Conservation (phyloP, 2,113 vertebrate genomes). For the Pterocles orientalis region DNA sequence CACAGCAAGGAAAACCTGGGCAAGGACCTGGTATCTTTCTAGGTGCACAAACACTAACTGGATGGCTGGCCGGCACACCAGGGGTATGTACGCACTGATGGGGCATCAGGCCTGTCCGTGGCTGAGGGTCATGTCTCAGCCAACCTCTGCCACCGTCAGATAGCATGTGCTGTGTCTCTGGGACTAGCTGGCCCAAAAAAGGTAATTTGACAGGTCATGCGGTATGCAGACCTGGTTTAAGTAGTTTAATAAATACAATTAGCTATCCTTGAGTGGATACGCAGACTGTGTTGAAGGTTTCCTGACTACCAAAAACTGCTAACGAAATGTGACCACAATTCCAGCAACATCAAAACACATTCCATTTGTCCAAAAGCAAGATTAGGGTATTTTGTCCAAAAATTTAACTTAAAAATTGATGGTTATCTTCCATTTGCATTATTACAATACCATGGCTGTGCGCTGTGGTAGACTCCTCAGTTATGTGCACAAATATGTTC, state of each 20-base stretch:
- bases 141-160: background rate
- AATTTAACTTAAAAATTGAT: background rate
- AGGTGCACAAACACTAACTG: background rate
- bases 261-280: background rate
- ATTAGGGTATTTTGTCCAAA: background rate
- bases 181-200: background rate
- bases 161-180: background rate
- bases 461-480: background rate
- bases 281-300: background rate
- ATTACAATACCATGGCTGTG: background rate
- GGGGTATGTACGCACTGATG: accelerated
- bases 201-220: background rate
- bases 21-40: background rate
- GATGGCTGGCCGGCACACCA: background rate
- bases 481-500: background rate
- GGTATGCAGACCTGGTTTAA: background rate
- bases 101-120: background rate
- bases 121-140: background rate
- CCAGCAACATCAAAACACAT: background rate
- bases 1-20: background rate
- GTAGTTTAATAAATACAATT: background rate
- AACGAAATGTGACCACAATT: background rate
- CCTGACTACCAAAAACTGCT: background rate
- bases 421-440: background rate
- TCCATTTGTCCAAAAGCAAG: background rate